Percentiles rank a stretch among this genome's conserved stretches.
Conservation (phyloP, 2,888 invertebrate species). For the Microctonus brassicae region DNA sequence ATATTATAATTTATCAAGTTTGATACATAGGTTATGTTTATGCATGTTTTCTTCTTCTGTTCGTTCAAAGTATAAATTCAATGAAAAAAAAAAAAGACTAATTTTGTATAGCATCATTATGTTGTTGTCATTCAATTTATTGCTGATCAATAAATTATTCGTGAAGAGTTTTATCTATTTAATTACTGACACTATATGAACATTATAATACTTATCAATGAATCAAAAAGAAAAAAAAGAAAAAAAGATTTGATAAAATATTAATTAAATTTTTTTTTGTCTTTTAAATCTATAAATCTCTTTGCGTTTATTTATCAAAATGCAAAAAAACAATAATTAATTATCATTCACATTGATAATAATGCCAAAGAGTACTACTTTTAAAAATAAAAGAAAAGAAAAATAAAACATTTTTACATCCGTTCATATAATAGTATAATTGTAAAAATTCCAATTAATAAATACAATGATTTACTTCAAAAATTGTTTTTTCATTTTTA, state of each 20-base stretch:
- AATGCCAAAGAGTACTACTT: background rate
- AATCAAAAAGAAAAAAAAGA: too few species aligned
- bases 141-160: background rate
- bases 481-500: background rate
- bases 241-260: background rate
- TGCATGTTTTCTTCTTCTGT: background rate
- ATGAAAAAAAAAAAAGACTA: slow-evolving; percentile 11
- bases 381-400: background rate
- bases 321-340: background rate
- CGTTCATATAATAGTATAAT: background rate
- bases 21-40: background rate
- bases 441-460: background rate
- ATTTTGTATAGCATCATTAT: background rate
- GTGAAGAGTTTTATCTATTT: background rate
- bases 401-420: background rate
- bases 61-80: background rate
- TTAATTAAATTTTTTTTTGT: too few species aligned
- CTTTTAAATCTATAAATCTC: too few species aligned
- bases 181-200: background rate
- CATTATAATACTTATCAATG: background rate
- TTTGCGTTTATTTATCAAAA: too few species aligned
- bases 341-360: background rate
- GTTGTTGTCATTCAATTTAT: background rate
- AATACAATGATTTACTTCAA: background rate
- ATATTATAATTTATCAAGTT: background rate